Evolutionary conservation across 37 sponge, comb jelly and placozoan genomes (phyloP).

Genomic region (Spongilla lacustris): DNA sequence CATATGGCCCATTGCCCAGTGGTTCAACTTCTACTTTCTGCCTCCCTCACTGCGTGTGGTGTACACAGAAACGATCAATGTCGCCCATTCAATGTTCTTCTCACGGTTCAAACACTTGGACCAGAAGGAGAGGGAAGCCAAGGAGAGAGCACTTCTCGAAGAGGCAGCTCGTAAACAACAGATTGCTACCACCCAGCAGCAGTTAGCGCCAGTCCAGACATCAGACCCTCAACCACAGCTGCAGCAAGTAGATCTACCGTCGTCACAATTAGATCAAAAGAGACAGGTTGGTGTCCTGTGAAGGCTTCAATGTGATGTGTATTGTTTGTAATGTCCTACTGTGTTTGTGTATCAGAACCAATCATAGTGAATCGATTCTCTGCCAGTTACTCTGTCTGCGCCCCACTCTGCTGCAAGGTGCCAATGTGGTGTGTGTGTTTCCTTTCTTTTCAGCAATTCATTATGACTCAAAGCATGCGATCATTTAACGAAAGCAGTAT

Average conservation of each 20-base stretch:
- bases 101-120: slow-evolving; percentile 74
- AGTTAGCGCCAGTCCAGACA: neutral
- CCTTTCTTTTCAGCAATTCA: neutral
- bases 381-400: neutral
- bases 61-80: slow-evolving; percentile 37
- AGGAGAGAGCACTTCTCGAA: neutral
- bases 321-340: neutral
- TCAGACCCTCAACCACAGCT: neutral
- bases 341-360: neutral
- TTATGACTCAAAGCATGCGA: neutral
- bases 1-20: slow-evolving; percentile 78
- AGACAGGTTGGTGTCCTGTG: neutral
- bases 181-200: neutral
- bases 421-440: neutral
- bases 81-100: slow-evolving; percentile 68
- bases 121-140: neutral
- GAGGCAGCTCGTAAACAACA: neutral
- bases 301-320: neutral
- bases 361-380: neutral
- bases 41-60: slow-evolving; percentile 64
- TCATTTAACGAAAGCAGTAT: neutral
- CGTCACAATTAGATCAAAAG: neutral
- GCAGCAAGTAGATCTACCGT: neutral
- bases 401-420: neutral
- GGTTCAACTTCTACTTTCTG: slow-evolving; percentile 78